phyloP scores from a whole-genome alignment of 2,797 vertebrate genomes.

The Distichodus sexfasciatus region DNA sequence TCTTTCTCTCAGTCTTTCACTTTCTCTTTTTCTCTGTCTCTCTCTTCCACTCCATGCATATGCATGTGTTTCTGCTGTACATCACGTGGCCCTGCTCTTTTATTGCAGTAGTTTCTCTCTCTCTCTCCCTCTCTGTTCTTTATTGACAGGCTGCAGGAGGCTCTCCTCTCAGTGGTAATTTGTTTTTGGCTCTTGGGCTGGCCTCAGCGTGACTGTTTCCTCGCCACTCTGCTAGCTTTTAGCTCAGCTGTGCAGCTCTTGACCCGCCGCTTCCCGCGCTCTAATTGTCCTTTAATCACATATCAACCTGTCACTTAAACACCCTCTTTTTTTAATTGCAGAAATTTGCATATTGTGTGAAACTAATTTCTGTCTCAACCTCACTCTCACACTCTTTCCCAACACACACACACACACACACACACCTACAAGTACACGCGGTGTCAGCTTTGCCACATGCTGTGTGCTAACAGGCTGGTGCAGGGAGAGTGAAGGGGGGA shows the following conservation, averaged over 20 bases:
- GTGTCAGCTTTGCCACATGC: slow-evolving; percentile 62
- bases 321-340: slow-evolving; percentile 69
- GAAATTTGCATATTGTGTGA: slow-evolving; percentile 82
- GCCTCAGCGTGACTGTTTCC: slow-evolving; percentile 70
- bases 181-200: slow-evolving; percentile 72
- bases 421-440: slow-evolving; percentile 51
- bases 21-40: neutral
- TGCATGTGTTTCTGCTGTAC: no score
- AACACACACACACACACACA: slow-evolving; percentile 57
- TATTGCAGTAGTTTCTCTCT: no score
- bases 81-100: no score
- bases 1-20: neutral
- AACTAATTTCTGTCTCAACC: slow-evolving; percentile 78
- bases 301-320: slow-evolving; percentile 85
- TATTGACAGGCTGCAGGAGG: slow-evolving; percentile 65
- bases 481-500: slow-evolving; percentile 71
- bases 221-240: slow-evolving; percentile 76
- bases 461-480: slow-evolving; percentile 75
- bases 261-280: slow-evolving; percentile 76
- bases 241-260: slow-evolving; percentile 71
- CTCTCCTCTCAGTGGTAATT: slow-evolving; percentile 71
- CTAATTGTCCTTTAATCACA: slow-evolving; percentile 86
- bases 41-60: neutral
- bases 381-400: slow-evolving; percentile 1
- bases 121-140: slow-evolving; percentile 40